phyloP scores from a whole-genome alignment of 2,113 vertebrate species.

The Lampris megalopsis region DNA sequence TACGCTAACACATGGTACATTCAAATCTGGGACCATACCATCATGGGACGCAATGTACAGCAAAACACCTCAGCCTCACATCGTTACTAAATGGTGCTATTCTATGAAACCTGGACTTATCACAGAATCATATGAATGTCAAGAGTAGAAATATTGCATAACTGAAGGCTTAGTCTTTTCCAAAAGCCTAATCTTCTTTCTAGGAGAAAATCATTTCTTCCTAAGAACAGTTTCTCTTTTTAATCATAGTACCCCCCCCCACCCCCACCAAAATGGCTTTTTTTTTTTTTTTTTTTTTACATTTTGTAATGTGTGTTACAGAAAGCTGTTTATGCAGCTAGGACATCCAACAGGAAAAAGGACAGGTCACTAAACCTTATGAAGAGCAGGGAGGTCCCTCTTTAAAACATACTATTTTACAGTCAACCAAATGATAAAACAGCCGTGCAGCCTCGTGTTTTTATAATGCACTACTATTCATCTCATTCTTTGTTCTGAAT shows the following conservation, averaged over 20 bases:
- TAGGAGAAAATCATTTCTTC: not conserved
- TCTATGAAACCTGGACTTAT: conserved; percentile 5
- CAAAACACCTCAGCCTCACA: conserved; percentile 22
- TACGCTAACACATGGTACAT: not conserved
- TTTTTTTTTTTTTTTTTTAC: conserved; percentile 16
- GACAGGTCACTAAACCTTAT: conserved; percentile 14
- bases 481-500: not conserved
- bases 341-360: not conserved
- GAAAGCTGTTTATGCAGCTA: conserved; percentile 34
- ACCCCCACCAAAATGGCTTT: conserved; percentile 4
- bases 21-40: conserved; percentile 24
- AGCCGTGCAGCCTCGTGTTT: conserved; percentile 13
- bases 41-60: conserved; percentile 13
- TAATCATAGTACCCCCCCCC: too few species aligned
- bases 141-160: conserved; percentile 25
- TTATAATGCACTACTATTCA: not conserved
- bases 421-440: conserved; percentile 29
- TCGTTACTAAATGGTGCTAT: conserved; percentile 30
- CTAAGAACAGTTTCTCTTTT: conserved; percentile 5
- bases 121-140: conserved; percentile 13
- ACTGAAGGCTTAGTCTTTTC: conserved; percentile 40
- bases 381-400: not conserved
- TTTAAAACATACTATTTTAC: conserved; percentile 22
- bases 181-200: not conserved
- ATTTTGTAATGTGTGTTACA: conserved; percentile 28